These are phyloP conservation scores for Babylonia areolata DNA, from an alignment of 1,140 invertebrate species.

Conservation along the genomic window DNA sequence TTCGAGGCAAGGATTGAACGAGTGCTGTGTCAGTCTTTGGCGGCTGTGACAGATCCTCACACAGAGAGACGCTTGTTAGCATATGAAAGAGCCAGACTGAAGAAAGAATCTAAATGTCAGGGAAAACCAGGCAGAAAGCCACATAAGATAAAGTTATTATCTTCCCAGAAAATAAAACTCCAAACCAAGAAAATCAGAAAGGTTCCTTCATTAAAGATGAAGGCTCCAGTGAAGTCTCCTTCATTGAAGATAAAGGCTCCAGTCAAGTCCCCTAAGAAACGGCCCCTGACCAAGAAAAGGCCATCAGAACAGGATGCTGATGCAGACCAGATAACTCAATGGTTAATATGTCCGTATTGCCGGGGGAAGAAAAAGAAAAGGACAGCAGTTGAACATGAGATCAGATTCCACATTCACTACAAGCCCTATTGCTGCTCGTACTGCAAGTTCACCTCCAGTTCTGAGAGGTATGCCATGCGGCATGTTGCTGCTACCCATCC, in stretches of 20 bases:
- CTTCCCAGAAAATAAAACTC: background rate
- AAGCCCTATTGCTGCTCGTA: background rate
- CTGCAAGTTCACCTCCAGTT: background rate
- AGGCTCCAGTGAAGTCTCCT: background rate
- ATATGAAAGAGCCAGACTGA: background rate
- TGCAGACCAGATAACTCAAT: background rate
- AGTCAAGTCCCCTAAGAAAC: background rate
- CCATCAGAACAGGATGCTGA: background rate
- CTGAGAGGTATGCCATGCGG: background rate
- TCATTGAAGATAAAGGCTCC: background rate
- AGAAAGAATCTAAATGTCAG: background rate
- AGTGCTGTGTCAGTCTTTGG: background rate
- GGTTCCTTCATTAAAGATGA: background rate
- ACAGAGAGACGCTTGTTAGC: background rate
- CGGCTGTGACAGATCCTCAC: background rate
- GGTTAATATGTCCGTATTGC: conserved; percentile 12
- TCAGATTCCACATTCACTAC: background rate
- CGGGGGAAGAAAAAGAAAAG: background rate
- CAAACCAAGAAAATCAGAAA: background rate
- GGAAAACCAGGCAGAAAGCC: background rate
- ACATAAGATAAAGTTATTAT: background rate
- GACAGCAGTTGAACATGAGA: background rate
- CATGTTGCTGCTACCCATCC: background rate
- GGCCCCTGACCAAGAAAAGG: background rate
- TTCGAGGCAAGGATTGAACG: background rate